Evolutionary conservation across 1,140 invertebrate genomes (phyloP).

Genomic region (Cephus cinctus): DNA sequence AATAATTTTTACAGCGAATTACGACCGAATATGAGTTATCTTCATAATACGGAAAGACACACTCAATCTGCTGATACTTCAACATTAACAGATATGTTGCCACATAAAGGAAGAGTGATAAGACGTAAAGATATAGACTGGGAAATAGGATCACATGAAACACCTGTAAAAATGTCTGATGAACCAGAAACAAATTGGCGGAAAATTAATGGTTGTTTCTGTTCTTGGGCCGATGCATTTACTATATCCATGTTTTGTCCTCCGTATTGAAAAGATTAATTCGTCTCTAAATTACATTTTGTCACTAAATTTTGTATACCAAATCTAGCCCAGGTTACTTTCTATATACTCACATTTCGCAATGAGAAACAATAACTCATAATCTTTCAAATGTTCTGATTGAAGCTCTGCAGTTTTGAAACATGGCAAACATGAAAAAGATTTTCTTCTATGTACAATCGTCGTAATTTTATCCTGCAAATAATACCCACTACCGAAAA

Average conservation of each 20-base stretch:
- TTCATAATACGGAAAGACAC: constrained; percentile 9
- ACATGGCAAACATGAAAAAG: neutral
- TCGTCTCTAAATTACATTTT: neutral
- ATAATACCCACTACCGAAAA: neutral
- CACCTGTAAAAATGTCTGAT: constrained; percentile 12
- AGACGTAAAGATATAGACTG: constrained; percentile 15
- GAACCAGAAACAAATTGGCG: constrained; percentile 9
- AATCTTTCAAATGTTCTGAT: neutral
- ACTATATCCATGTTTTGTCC: constrained; percentile 4
- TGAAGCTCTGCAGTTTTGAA: neutral
- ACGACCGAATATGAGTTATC: constrained; percentile 13
- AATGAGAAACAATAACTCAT: neutral
- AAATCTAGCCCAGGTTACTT: neutral
- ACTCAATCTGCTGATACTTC: constrained; percentile 14
- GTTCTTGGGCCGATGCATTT: constrained; percentile 9
- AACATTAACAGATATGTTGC: constrained; percentile 16
- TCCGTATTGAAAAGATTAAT: constrained; percentile 5
- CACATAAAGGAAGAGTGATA: constrained; percentile 9
- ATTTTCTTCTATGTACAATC: neutral
- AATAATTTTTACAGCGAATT: constrained; percentile 5
- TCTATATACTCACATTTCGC: neutral
- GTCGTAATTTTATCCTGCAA: neutral
- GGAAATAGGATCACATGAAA: constrained; percentile 8
- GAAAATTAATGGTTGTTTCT: constrained; percentile 10
- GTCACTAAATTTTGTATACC: no score